A percentile compares a stretch with the other conserved stretches of the same genome.
phyloP scores from a whole-genome alignment of 1,140 invertebrate species.

The Pseudomyrmex cubaensis region DNA sequence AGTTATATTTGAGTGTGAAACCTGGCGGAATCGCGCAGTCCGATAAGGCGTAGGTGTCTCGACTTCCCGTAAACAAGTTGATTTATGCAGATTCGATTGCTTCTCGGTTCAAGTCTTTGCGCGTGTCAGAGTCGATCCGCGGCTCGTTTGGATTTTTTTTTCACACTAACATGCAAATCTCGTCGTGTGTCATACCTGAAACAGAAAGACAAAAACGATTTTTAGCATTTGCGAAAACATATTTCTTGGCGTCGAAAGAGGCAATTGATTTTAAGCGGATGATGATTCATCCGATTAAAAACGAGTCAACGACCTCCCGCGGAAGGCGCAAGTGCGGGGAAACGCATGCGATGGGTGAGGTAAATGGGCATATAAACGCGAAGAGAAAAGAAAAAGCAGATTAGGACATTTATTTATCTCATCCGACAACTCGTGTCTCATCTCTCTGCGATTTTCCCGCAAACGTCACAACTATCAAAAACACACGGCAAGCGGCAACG shows the following conservation, averaged over 20 bases:
- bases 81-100: slow-evolving; percentile 26
- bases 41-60: slow-evolving; percentile 21
- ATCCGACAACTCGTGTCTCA: not conserved
- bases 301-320: not conserved
- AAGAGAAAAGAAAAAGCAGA: too few species aligned
- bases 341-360: not conserved
- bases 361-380: not conserved
- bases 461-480: slow-evolving; percentile 1
- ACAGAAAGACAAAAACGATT: slow-evolving; percentile 27
- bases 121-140: not conserved
- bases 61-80: slow-evolving; percentile 44
- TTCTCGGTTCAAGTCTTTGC: not conserved
- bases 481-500: not conserved
- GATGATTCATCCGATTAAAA: not conserved
- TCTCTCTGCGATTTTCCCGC: slow-evolving; percentile 19
- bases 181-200: slow-evolving; percentile 55
- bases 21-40: slow-evolving; percentile 9
- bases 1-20: not conserved
- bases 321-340: not conserved
- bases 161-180: slow-evolving; percentile 1
- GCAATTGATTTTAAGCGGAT: not conserved
- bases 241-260: not conserved
- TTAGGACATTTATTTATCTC: not conserved
- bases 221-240: slow-evolving; percentile 21
- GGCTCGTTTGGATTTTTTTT: not conserved